Conservation (phyloP, 2,797 vertebrate genomes). For the Myotis findleyi region DNA sequence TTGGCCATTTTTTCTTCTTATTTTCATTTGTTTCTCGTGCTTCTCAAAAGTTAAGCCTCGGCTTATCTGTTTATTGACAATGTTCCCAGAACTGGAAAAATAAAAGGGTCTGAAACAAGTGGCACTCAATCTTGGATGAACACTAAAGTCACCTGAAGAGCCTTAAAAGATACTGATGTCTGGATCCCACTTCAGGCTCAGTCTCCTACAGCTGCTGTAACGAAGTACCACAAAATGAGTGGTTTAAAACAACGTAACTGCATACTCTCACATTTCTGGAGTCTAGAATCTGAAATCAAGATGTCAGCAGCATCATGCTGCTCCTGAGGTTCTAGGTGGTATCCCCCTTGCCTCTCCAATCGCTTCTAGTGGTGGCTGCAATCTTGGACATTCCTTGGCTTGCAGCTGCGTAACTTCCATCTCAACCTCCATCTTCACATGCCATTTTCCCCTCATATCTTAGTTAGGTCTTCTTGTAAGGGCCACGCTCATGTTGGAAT, state of each 20-base stretch:
- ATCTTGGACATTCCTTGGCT: not conserved
- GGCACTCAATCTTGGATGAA: not conserved
- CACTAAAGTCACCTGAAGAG: not conserved
- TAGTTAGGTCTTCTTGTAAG: not conserved
- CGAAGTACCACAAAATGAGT: not conserved
- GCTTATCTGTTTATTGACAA: not conserved
- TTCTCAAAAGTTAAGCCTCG: not conserved
- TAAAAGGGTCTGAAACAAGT: not conserved
- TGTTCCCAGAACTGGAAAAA: not conserved
- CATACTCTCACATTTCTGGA: not conserved
- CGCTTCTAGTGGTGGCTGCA: not conserved
- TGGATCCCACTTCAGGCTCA: not conserved
- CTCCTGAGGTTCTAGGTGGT: not conserved
- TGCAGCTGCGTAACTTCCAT: not conserved
- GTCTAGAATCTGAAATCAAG: not conserved
- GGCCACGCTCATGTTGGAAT: not conserved
- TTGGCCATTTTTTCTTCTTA: not conserved
- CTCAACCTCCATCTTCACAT: not conserved
- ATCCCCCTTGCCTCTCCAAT: not conserved
- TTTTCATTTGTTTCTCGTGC: slow-evolving; percentile 36
- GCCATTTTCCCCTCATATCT: not conserved
- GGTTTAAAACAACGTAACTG: not conserved
- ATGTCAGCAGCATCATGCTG: no score
- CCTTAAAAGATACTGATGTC: not conserved
- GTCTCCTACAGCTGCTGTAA: not conserved